Percentiles rank a stretch among this genome's conserved stretches.
phyloP scores from a whole-genome alignment of 2,797 vertebrate species.

The Tapera naevia region DNA sequence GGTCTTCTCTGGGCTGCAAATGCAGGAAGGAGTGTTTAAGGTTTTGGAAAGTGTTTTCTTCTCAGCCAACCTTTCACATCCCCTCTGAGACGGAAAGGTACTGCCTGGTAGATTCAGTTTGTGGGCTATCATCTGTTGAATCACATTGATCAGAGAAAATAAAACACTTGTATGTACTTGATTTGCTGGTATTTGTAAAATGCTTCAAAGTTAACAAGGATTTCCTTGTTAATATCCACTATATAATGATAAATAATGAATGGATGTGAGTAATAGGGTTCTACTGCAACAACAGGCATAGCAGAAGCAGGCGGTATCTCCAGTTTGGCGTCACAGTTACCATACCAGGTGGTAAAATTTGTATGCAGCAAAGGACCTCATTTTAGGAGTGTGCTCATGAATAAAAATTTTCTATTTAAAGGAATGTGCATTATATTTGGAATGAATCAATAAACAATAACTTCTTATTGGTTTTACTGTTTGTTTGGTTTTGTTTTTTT shows the following conservation, averaged over 20 bases:
- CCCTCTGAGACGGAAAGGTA: not conserved
- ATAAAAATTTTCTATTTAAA: not conserved
- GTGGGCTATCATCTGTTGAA: not conserved
- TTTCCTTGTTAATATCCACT: not conserved
- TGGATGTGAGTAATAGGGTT: not conserved
- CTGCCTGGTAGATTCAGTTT: not conserved
- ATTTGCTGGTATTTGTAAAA: not conserved
- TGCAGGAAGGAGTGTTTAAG: not conserved
- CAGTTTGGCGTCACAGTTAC: not conserved
- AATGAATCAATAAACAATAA: not conserved
- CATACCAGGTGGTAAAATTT: not conserved
- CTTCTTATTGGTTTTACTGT: not conserved
- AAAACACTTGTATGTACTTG: not conserved
- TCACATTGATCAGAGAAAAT: not conserved
- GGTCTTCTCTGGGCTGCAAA: not conserved
- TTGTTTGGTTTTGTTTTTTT: not conserved
- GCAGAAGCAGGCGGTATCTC: not conserved
- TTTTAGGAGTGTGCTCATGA: not conserved
- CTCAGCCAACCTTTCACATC: not conserved
- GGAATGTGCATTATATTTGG: not conserved
- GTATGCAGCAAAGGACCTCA: not conserved
- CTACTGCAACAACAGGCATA: not conserved
- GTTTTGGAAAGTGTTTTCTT: not conserved
- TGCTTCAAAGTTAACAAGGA: not conserved
- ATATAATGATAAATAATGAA: not conserved